phyloP scores from a whole-genome alignment of 2,113 vertebrate species.

The Spea bombifrons region DNA sequence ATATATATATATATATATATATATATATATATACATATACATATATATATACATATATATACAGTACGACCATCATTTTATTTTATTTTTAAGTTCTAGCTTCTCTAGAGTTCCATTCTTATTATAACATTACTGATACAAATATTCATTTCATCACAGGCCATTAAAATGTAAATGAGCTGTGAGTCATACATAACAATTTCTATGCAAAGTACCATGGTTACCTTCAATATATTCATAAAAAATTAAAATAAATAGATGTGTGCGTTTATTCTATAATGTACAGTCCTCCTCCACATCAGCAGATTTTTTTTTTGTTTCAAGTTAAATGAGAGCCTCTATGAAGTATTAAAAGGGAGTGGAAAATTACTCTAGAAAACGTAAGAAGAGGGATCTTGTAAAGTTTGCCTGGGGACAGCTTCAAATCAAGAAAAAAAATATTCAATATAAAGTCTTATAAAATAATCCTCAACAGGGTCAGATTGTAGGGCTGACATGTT shows the following conservation, averaged over 20 bases:
- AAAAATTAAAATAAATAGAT: not conserved
- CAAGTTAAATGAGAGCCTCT: slow-evolving; percentile 11
- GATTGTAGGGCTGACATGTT: too few relatives aligned
- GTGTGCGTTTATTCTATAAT: not conserved
- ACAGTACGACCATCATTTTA: not conserved
- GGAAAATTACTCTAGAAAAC: too few relatives aligned
- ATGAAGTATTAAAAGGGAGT: not conserved
- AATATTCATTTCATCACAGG: slow-evolving; percentile 24
- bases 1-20: too few relatives aligned
- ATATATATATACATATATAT: too few relatives aligned
- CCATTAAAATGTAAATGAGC: slow-evolving; percentile 42
- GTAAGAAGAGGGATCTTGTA: too few relatives aligned
- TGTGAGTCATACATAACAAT: slow-evolving; percentile 32
- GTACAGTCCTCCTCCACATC: slow-evolving; percentile 8
- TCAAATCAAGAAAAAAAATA: too few relatives aligned
- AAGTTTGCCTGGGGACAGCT: too few relatives aligned
- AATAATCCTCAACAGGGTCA: too few relatives aligned
- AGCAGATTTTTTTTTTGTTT: not conserved
- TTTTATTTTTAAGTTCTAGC: not conserved
- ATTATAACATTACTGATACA: not conserved
- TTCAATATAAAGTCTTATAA: too few relatives aligned
- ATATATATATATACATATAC: too few relatives aligned
- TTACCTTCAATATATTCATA: slow-evolving; percentile 3
- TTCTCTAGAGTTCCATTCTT: too few relatives aligned
- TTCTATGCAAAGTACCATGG: not conserved